phyloP scores from a whole-genome alignment of 2,113 vertebrate genomes.

The Mustela lutreola region DNA sequence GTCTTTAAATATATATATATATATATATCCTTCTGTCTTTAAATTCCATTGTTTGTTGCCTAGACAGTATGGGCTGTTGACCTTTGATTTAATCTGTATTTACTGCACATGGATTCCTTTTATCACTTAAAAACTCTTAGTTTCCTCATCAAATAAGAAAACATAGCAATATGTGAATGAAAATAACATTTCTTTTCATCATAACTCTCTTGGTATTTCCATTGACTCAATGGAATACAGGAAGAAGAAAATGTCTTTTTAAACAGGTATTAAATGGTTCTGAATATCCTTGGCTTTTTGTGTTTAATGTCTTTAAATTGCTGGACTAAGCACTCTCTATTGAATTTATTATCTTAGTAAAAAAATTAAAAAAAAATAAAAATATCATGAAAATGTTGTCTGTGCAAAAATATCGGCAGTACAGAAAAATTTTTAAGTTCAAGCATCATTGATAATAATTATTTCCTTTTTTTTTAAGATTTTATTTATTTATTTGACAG shows the following conservation, averaged over 20 bases:
- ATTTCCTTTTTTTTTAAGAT: background rate
- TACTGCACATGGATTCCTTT: background rate
- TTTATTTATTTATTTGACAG: no score
- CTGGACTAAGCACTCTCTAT: background rate
- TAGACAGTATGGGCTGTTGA: background rate
- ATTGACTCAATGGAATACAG: background rate
- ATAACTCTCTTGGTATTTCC: background rate
- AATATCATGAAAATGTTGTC: background rate
- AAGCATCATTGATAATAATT: background rate
- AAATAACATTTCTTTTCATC: background rate
- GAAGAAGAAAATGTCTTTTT: background rate
- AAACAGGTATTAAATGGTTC: background rate
- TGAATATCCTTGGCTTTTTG: background rate
- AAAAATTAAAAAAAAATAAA: background rate
- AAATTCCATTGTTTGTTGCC: background rate
- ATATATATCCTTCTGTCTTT: background rate
- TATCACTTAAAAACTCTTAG: background rate
- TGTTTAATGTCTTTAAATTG: background rate
- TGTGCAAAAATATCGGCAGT: background rate
- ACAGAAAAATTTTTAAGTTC: background rate
- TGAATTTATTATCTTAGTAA: conserved; percentile 12
- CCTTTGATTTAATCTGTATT: background rate
- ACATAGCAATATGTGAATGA: background rate
- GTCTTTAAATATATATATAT: background rate
- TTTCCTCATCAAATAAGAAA: background rate